These are phyloP conservation scores for Biston stratarius DNA, from an alignment of 2,888 invertebrate genomes.

Conservation along the genomic window DNA sequence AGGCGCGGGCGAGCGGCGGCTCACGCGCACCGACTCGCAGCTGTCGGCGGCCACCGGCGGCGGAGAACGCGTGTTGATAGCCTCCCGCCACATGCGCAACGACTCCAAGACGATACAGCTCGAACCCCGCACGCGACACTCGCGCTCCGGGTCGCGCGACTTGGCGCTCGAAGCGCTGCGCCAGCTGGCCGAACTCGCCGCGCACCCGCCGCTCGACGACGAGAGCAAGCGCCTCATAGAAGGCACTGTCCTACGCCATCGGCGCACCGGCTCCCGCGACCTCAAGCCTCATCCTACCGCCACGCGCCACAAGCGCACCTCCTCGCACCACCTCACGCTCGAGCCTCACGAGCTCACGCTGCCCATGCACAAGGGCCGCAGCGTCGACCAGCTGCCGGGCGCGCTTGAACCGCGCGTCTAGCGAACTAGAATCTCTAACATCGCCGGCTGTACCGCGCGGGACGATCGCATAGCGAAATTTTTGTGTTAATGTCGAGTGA, in stretches of 20 bases:
- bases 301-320: slow-evolving; percentile 77
- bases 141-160: slow-evolving; percentile 83
- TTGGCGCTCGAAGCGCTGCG: slow-evolving; percentile 79
- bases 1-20: slow-evolving; percentile 47
- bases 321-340: slow-evolving; percentile 80
- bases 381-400: slow-evolving; percentile 73
- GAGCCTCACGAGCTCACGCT: slow-evolving; percentile 73
- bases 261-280: slow-evolving; percentile 88
- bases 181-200: slow-evolving; percentile 73
- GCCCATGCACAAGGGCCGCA: slow-evolving; percentile 76
- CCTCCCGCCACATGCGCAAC: slow-evolving; percentile 86
- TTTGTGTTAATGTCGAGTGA: slow-evolving; percentile 50
- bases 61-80: slow-evolving; percentile 78
- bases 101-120: slow-evolving; percentile 89
- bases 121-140: slow-evolving; percentile 86
- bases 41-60: slow-evolving; percentile 65
- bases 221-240: slow-evolving; percentile 81
- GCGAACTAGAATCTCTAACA: slow-evolving; percentile 1
- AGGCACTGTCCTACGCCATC: slow-evolving; percentile 83
- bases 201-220: slow-evolving; percentile 73
- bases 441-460: slow-evolving; percentile 21
- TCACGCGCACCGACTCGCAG: slow-evolving; percentile 79
- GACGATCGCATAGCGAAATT: slow-evolving; percentile 58
- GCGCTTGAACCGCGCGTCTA: slow-evolving; percentile 61
- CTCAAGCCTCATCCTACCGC: slow-evolving; percentile 64